Evolutionary conservation across 2,113 vertebrate species (phyloP).

Genomic region (Fregata magnificens): DNA sequence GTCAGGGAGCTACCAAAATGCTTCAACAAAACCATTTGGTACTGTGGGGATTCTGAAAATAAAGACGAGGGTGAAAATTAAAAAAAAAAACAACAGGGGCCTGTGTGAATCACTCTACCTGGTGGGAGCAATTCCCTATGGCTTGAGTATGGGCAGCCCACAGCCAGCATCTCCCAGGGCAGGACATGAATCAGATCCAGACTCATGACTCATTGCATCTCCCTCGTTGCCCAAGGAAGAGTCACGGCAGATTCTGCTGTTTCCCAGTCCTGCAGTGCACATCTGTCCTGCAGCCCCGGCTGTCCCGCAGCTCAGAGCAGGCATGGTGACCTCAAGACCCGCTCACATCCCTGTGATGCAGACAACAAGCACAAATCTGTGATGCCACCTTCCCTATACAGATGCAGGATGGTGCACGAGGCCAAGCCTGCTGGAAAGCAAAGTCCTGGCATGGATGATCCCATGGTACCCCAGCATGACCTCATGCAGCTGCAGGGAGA

Average conservation of each 20-base stretch:
- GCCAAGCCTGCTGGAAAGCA: neutral
- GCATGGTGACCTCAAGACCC: neutral
- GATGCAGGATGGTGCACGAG: neutral
- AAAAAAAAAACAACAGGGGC: neutral
- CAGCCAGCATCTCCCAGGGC: neutral
- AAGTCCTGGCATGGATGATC: neutral
- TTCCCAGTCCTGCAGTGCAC: neutral
- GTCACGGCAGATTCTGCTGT: neutral
- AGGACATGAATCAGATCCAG: neutral
- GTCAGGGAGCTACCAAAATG: neutral
- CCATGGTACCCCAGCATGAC: neutral
- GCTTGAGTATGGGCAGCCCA: neutral
- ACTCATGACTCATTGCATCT: neutral
- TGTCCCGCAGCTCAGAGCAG: neutral
- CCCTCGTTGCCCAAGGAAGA: neutral
- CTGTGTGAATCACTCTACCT: neutral
- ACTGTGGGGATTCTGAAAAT: neutral
- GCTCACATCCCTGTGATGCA: neutral
- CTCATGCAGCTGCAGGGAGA: neutral
- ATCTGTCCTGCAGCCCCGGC: neutral
- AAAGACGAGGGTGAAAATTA: neutral
- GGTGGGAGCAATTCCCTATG: neutral
- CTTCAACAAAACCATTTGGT: neutral
- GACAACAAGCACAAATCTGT: neutral
- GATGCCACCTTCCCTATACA: neutral